A percentile compares a stretch with the other conserved stretches of the same genome.
Evolutionary conservation across 2,888 invertebrate species (phyloP).

Genomic region (Notodonta ziczac): DNA sequence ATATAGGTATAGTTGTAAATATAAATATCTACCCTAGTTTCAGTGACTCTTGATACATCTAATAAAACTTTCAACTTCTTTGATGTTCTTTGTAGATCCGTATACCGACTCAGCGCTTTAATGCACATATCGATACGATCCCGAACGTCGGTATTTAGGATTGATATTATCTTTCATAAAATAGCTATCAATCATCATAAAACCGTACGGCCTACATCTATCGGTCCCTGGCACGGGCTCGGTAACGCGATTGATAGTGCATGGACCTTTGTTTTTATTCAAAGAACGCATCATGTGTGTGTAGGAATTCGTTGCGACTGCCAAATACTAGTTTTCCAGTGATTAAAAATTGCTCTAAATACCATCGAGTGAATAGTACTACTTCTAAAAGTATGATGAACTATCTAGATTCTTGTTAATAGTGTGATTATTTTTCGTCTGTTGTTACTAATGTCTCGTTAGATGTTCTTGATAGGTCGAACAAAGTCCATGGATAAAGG

Average conservation of each 20-base stretch:
- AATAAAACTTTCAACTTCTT: conserved; percentile 1
- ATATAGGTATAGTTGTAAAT: neutral
- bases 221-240: neutral
- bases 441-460: neutral
- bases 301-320: neutral
- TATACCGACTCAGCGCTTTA: neutral
- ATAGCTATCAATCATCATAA: conserved; percentile 7
- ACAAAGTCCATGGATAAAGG: neutral
- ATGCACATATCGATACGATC: conserved; percentile 2
- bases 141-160: conserved; percentile 6
- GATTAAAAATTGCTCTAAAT: no score
- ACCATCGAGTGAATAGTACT: no score
- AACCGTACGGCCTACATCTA: conserved; percentile 2
- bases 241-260: conserved; percentile 1
- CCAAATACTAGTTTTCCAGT: neutral
- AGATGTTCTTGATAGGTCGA: neutral
- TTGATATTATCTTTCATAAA: conserved; percentile 5
- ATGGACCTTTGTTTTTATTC: conserved; percentile 1
- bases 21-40: neutral
- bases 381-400: no score
- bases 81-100: conserved; percentile 4
- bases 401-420: no score
- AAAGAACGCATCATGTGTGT: neutral
- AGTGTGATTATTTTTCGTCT: neutral
- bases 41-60: neutral